These are phyloP conservation scores for Dromas ardeola DNA, from an alignment of 2,113 vertebrate species.

Conservation along the genomic window DNA sequence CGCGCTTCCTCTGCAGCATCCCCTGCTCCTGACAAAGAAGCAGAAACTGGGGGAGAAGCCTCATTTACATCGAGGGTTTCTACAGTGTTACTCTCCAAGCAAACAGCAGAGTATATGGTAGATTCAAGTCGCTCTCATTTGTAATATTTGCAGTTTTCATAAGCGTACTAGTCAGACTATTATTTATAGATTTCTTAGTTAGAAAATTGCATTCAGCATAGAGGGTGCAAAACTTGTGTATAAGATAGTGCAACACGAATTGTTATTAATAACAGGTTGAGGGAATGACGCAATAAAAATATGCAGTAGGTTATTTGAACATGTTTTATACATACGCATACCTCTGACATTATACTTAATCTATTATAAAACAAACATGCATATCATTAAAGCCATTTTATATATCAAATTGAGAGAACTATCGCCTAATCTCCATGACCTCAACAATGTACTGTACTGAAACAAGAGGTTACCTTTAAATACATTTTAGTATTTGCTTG, in stretches of 20 bases:
- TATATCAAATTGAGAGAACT: background rate
- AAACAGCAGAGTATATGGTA: background rate
- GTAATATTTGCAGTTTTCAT: background rate
- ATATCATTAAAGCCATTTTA: background rate
- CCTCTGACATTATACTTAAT: background rate
- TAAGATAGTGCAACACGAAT: background rate
- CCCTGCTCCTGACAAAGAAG: background rate
- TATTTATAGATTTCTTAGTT: background rate
- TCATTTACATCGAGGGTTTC: background rate
- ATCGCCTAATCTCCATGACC: background rate
- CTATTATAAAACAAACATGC: background rate
- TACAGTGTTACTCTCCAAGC: background rate
- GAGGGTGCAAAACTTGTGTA: accelerated
- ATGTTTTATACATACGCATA: background rate
- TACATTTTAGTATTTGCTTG: background rate
- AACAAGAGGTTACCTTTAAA: background rate
- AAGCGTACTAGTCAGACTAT: background rate
- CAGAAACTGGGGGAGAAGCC: background rate
- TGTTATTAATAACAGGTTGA: background rate
- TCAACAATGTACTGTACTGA: background rate
- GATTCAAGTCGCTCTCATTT: background rate
- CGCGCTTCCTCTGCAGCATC: accelerated
- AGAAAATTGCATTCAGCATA: background rate
- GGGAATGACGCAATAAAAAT: background rate
- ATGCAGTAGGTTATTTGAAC: background rate